phyloP scores from a whole-genome alignment of 2,113 vertebrate genomes.

The Neomonachus schauinslandi region DNA sequence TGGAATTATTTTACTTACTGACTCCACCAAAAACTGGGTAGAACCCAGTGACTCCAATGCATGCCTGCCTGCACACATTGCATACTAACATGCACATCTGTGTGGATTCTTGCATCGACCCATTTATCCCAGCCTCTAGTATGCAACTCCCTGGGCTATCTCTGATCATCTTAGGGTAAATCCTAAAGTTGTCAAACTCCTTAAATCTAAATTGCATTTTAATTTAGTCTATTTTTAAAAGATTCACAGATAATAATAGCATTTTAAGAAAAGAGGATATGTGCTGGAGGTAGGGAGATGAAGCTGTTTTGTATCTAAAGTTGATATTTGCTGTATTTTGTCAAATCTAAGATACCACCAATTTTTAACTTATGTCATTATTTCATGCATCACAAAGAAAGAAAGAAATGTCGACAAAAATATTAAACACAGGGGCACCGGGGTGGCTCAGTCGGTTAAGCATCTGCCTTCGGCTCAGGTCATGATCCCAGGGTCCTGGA shows the following conservation, averaged over 20 bases:
- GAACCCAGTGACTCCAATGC: neutral
- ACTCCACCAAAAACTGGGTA: neutral
- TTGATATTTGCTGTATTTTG: neutral
- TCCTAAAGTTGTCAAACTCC: neutral
- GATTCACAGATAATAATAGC: neutral
- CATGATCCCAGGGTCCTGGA: neutral
- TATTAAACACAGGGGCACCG: neutral
- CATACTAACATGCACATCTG: neutral
- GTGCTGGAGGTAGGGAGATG: neutral
- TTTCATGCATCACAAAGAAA: neutral
- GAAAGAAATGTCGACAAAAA: neutral
- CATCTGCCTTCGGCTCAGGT: neutral
- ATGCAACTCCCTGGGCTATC: neutral
- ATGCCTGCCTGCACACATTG: fast-evolving
- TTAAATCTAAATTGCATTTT: neutral
- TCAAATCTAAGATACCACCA: neutral
- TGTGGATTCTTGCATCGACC: neutral
- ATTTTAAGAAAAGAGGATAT: neutral
- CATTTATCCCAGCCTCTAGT: neutral
- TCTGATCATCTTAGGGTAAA: neutral
- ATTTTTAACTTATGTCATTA: neutral
- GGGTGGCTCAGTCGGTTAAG: neutral
- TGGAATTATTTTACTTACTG: neutral
- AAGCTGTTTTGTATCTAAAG: neutral
- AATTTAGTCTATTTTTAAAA: neutral